Conservation (phyloP, 2,797 vertebrate genomes). For the Gallinago nigripennis region DNA sequence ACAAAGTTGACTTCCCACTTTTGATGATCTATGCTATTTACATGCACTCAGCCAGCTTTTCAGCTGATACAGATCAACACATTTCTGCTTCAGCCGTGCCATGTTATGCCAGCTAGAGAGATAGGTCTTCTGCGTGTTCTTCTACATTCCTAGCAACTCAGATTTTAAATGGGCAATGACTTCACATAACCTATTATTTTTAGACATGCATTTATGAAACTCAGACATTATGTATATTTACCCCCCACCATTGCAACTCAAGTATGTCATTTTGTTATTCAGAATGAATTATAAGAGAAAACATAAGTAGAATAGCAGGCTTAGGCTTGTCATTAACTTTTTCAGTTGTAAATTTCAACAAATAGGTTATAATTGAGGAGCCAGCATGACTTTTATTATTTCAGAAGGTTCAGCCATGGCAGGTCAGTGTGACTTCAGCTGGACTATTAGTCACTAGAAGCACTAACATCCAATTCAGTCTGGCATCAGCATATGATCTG, state of each 20-base stretch:
- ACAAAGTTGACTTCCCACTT: background rate
- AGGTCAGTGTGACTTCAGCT: slow-evolving; percentile 30
- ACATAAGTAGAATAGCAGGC: background rate
- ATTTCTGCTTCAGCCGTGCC: background rate
- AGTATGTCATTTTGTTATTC: slow-evolving; percentile 5
- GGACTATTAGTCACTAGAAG: background rate
- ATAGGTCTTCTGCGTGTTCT: fast-evolving
- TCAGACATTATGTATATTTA: background rate
- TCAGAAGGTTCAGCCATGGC: slow-evolving; percentile 16
- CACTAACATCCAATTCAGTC: background rate
- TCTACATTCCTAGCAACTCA: background rate
- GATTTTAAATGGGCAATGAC: background rate
- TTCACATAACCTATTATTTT: slow-evolving; percentile 8
- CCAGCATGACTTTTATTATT: slow-evolving; percentile 52
- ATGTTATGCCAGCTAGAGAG: background rate
- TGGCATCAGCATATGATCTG: background rate
- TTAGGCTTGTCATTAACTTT: slow-evolving; percentile 41
- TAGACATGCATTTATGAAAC: background rate
- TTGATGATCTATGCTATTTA: background rate
- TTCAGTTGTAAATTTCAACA: slow-evolving; percentile 42
- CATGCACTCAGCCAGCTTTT: background rate
- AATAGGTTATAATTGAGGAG: slow-evolving; percentile 46
- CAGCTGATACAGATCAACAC: background rate
- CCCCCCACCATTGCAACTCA: background rate
- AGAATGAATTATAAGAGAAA: background rate